Evolutionary conservation across 2,888 invertebrate genomes (phyloP).

Genomic region (Chesias legatella): DNA sequence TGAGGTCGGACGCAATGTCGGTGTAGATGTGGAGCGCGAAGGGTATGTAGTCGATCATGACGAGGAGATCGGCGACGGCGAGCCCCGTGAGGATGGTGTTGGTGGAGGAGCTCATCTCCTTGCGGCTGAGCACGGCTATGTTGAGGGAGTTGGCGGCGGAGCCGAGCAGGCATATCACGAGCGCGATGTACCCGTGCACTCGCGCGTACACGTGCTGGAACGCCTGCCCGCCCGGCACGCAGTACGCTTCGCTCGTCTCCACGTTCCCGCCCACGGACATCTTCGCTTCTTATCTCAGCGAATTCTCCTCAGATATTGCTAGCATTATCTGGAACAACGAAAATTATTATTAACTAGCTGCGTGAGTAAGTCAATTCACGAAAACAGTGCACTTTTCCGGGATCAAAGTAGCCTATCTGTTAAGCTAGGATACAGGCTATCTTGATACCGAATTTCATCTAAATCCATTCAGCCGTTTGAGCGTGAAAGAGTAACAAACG

Average conservation of each 20-base stretch:
- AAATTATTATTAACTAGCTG: no score
- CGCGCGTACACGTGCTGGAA: constrained; percentile 84
- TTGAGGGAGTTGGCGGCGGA: constrained; percentile 94
- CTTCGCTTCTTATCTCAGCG: constrained; percentile 20
- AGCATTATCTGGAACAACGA: constrained; percentile 23
- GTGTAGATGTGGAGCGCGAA: constrained; percentile 90
- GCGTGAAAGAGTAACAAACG: no score
- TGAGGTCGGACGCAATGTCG: constrained; percentile 70
- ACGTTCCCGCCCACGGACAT: constrained; percentile 36
- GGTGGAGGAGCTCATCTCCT: constrained; percentile 95
- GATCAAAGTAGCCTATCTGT: no score
- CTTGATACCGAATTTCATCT: no score
- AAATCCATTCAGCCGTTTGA: no score
- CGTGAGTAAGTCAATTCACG: no score
- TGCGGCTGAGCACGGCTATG: constrained; percentile 92
- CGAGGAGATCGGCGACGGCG: constrained; percentile 94
- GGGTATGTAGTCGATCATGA: constrained; percentile 96
- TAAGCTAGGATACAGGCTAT: no score
- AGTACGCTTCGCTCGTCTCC: constrained; percentile 55
- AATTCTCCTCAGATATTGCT: background rate
- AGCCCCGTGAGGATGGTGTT: constrained; percentile 95
- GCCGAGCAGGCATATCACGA: constrained; percentile 93
- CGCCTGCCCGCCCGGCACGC: constrained; percentile 76
- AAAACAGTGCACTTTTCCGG: no score
- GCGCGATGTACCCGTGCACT: constrained; percentile 91